Percentiles rank a stretch among this genome's conserved stretches.
phyloP scores from a whole-genome alignment of 2,888 invertebrate genomes.

The Ochropleura leucogaster region DNA sequence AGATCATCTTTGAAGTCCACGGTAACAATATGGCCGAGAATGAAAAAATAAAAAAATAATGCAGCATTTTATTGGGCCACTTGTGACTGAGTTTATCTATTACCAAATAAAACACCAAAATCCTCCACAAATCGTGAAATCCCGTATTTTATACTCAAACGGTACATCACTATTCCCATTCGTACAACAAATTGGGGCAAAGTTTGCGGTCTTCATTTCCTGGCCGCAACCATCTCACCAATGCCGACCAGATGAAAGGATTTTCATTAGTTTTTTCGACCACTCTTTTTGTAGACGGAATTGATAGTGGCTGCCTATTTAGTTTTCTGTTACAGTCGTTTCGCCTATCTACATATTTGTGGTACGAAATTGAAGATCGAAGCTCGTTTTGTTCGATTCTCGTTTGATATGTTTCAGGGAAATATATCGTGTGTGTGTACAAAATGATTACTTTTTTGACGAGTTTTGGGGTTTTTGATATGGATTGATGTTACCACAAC shows the following conservation, averaged over 20 bases:
- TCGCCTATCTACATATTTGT: conserved; percentile 56
- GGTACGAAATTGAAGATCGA: conserved; percentile 52
- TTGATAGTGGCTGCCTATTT: conserved; percentile 58
- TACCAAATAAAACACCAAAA: not conserved
- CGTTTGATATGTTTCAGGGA: conserved; percentile 22
- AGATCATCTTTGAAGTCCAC: too few species aligned
- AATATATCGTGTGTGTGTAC: not conserved
- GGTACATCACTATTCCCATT: conserved; percentile 57
- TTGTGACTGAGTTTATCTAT: not conserved
- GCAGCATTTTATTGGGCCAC: too few species aligned
- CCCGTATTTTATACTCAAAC: conserved; percentile 21
- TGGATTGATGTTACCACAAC: not conserved
- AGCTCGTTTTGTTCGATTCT: conserved; percentile 25
- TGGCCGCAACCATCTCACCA: conserved; percentile 66
- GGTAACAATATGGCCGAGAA: too few species aligned
- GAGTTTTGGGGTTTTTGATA: not conserved
- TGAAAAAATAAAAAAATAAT: too few species aligned
- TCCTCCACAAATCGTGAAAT: not conserved
- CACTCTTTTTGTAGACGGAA: conserved; percentile 59
- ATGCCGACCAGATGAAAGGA: conserved; percentile 66
- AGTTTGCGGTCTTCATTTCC: conserved; percentile 85
- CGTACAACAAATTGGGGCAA: conserved; percentile 72
- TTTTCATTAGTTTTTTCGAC: conserved; percentile 67
- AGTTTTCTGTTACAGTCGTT: conserved; percentile 43
- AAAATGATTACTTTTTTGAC: not conserved